Evolutionary conservation across 1,140 invertebrate species (phyloP).

Genomic region (Scaptomyza pallida): DNA sequence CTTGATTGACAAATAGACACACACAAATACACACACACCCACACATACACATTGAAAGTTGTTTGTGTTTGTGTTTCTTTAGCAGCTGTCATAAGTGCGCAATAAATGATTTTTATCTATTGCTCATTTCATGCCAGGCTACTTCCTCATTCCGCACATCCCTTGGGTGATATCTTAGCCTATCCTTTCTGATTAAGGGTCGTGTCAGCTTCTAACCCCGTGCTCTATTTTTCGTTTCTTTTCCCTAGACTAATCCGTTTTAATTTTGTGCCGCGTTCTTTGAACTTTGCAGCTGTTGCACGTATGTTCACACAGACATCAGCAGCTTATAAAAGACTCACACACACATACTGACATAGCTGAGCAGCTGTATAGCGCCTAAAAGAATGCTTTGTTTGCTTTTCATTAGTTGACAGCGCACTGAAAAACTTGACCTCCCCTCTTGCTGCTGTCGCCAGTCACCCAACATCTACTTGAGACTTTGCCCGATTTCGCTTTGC

Average conservation of each 20-base stretch:
- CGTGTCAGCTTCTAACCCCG: background rate
- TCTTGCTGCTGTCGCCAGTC: constrained; percentile 3
- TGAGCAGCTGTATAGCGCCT: constrained; percentile 52
- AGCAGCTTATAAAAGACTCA: constrained; percentile 13
- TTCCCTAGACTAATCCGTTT: constrained; percentile 55
- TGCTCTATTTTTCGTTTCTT: constrained; percentile 15
- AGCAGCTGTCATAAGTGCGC: constrained; percentile 38
- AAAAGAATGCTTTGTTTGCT: constrained; percentile 72
- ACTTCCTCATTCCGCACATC: constrained; percentile 1
- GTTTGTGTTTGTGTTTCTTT: background rate
- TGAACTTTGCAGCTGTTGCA: constrained; percentile 59
- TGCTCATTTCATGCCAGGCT: constrained; percentile 13
- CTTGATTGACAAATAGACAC: constrained; percentile 23
- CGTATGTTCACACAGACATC: constrained; percentile 8
- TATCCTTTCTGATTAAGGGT: constrained; percentile 16
- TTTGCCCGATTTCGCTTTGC: constrained; percentile 1
- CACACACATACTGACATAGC: constrained; percentile 7
- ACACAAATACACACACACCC: background rate
- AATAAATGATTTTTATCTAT: constrained; percentile 31
- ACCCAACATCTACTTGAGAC: background rate
- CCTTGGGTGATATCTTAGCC: constrained; percentile 25
- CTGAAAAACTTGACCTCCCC: constrained; percentile 8
- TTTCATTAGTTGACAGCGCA: constrained; percentile 63
- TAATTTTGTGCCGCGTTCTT: constrained; percentile 61
- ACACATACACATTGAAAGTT: constrained; percentile 6